These are phyloP conservation scores for Dasyurus viverrinus DNA, from an alignment of 2,113 vertebrate species.

Conservation along the genomic window DNA sequence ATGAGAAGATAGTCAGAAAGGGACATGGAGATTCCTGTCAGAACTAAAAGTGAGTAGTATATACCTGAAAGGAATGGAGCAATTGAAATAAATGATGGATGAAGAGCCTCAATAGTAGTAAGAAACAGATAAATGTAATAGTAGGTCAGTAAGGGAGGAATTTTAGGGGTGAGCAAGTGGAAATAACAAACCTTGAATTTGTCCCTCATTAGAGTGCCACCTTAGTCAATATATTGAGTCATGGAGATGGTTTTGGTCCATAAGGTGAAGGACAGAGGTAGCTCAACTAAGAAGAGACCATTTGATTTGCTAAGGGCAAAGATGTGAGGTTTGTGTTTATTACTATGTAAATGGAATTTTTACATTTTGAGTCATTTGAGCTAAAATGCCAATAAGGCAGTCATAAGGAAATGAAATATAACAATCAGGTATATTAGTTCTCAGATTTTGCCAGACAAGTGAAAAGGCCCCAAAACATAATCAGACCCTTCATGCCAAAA, in stretches of 20 bases:
- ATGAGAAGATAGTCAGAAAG: not conserved
- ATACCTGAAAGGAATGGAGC: not conserved
- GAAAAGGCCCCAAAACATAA: not conserved
- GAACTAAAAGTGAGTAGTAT: not conserved
- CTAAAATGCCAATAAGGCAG: not conserved
- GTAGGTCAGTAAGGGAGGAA: not conserved
- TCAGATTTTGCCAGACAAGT: not conserved
- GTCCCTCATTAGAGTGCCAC: not conserved
- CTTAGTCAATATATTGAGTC: not conserved
- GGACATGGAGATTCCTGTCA: not conserved
- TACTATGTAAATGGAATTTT: not conserved
- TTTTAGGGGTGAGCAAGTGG: not conserved
- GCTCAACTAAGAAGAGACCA: not conserved
- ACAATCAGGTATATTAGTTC: not conserved
- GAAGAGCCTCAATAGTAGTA: not conserved
- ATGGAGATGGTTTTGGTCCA: not conserved
- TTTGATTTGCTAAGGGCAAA: not conserved
- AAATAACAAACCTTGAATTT: not conserved
- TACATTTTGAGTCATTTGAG: not conserved
- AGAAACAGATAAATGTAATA: not conserved
- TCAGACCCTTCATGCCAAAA: not conserved
- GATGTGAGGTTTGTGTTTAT: not conserved
- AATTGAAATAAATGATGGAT: not conserved
- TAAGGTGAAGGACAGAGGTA: not conserved
- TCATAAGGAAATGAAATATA: not conserved